phyloP scores from a whole-genome alignment of 2,888 invertebrate species.

The Metellina segmentata region DNA sequence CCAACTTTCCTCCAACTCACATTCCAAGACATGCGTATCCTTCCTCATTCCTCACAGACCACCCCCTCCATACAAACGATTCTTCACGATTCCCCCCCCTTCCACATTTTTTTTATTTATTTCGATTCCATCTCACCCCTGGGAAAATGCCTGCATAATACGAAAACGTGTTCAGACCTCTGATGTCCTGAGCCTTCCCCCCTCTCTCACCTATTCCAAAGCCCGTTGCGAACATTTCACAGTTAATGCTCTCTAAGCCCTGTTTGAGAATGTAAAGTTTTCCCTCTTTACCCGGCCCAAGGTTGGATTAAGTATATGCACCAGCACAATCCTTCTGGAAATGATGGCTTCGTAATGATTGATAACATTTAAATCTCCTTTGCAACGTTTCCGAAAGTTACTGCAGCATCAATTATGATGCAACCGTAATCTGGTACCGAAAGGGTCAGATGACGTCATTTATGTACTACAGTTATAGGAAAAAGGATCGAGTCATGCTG shows the following conservation, averaged over 20 bases:
- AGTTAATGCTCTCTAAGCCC: not conserved
- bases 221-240: not conserved
- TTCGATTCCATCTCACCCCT: slow-evolving; percentile 4
- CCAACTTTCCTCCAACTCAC: slow-evolving; percentile 18
- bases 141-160: slow-evolving; percentile 61
- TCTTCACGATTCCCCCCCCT: not conserved
- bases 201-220: not conserved
- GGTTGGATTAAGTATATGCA: not conserved
- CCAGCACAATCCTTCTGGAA: not conserved
- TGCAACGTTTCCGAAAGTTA: not conserved
- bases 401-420: not conserved
- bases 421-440: not conserved
- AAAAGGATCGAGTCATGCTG: too few relatives aligned
- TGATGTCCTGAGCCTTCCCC: slow-evolving; percentile 5
- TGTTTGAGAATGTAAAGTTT: not conserved
- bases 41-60: slow-evolving; percentile 28
- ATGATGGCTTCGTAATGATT: not conserved
- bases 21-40: slow-evolving; percentile 41
- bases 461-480: too few relatives aligned
- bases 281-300: not conserved
- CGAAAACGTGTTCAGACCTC: slow-evolving; percentile 51
- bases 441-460: not conserved
- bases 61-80: not conserved
- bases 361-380: not conserved
- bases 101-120: slow-evolving; percentile 22